Base-by-base conservation (phyloP, 2,888 invertebrate species). In the Caenorhabditis wallacei region DNA sequence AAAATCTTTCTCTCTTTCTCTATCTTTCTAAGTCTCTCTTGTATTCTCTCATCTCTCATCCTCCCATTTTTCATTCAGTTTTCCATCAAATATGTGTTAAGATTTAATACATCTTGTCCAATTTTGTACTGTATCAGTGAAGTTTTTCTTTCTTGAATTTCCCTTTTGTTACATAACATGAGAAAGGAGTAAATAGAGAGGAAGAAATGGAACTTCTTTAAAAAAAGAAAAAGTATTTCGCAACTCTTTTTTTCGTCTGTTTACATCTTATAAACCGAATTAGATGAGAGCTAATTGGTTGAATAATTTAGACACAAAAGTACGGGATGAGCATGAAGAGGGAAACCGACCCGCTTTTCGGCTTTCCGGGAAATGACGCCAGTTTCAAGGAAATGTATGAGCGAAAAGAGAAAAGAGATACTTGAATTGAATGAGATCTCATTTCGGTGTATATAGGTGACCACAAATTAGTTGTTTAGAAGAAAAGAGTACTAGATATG, bases 281-380 rank as follows among this genome's bases (percentile, higher is more conserved):
- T 76, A 76, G 76, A 69, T 76, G 76, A 76, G 76, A 76, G 76
- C 76, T 76, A 76, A 76, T 76, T 76, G 76, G 76, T 76, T 76
- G 76, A 76, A 76, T 76, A 76, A 76, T 76, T 76, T 76, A 76
- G 76, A 59, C 48, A 30, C 66, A 76, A 69, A 76, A 76, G 68
- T 76, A 76, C 76, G 76, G 40, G 68, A 51, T 54, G 46, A 35
- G 40, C 26, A 59, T 18, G 76, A 35, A 53, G 68, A 48, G 51
- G 53, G 76, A 66, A 76, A 68, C 57, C 26, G 68, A 66, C 68
- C 57, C 46, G 59, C 54, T 48, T 59, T 35, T 57, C 48, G 66
- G 30, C 68, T 76, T 76, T 76, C 76, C 76, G 76, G 76, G 76
- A 76, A 76, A 76, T 76, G 76, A 76, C 76, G 76, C 66, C 59